These are phyloP conservation scores for Oplegnathus fasciatus DNA, from an alignment of 2,113 vertebrate species.

Conservation along the genomic window DNA sequence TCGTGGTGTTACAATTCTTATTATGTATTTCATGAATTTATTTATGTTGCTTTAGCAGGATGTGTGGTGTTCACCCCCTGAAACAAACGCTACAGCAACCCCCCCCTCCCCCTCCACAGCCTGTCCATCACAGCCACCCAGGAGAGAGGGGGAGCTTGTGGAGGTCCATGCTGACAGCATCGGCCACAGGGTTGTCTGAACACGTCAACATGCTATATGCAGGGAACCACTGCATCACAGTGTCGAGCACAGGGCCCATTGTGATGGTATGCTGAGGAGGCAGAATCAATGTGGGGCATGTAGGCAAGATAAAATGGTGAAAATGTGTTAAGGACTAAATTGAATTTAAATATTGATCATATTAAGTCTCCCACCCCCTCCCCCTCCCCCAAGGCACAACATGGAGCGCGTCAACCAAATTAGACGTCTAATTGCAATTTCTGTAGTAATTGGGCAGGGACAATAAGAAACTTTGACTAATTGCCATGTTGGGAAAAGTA, in stretches of 20 bases:
- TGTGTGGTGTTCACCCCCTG: conserved; percentile 28
- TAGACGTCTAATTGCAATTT: conserved; percentile 3
- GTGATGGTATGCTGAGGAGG: conserved; percentile 17
- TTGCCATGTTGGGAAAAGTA: background rate
- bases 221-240: background rate
- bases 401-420: background rate
- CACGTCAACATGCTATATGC: conserved; percentile 46
- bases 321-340: conserved; percentile 11
- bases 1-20: conserved; percentile 22
- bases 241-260: conserved; percentile 12
- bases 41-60: conserved; percentile 53
- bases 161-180: conserved; percentile 37
- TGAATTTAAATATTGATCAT: conserved; percentile 26
- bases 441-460: background rate
- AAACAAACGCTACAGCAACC: conserved; percentile 12
- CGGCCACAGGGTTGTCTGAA: conserved; percentile 39
- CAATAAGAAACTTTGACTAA: background rate
- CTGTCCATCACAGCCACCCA: conserved; percentile 52
- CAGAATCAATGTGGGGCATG: conserved; percentile 9
- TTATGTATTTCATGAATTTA: conserved; percentile 71
- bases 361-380: background rate
- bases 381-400: background rate
- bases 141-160: conserved; percentile 35
- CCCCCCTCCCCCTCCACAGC: background rate
- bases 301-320: background rate